phyloP scores from a whole-genome alignment of 2,888 invertebrate genomes.

The Conomelus anceps region DNA sequence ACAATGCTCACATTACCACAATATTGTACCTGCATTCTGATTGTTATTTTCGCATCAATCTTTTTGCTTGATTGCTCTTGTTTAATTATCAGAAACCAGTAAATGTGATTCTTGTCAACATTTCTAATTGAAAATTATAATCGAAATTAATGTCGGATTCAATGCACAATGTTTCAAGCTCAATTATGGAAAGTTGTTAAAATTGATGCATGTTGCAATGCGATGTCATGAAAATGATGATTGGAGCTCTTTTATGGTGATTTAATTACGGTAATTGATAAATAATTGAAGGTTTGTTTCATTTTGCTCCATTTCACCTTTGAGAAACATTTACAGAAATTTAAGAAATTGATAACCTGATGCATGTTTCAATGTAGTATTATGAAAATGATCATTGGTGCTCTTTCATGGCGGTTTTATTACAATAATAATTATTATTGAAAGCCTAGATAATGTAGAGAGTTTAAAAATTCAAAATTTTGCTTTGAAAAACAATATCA shows the following conservation, averaged over 20 bases:
- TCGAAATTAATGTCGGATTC: neutral
- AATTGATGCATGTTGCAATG: neutral
- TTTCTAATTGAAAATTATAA: neutral
- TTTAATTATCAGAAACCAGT: neutral
- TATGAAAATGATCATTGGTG: neutral
- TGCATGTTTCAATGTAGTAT: neutral
- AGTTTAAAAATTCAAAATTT: no score
- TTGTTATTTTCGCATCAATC: neutral
- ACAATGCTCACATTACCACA: neutral
- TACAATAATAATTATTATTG: neutral
- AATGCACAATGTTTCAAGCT: neutral
- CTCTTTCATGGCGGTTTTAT: neutral
- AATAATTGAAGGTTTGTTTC: no score
- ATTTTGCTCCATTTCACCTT: no score
- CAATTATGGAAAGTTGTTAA: neutral
- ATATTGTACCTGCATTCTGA: neutral
- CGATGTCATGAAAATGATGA: neutral
- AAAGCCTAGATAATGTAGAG: no score
- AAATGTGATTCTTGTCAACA: neutral
- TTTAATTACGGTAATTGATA: neutral
- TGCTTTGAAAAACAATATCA: no score
- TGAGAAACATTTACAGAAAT: no score
- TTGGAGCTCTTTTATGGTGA: no score
- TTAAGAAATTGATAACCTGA: no score
- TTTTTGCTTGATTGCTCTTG: neutral